Evolutionary conservation across 2,797 vertebrate species (phyloP), one percentile per base, ranked within the genome.

Genomic region (Menidia menidia): DNA sequence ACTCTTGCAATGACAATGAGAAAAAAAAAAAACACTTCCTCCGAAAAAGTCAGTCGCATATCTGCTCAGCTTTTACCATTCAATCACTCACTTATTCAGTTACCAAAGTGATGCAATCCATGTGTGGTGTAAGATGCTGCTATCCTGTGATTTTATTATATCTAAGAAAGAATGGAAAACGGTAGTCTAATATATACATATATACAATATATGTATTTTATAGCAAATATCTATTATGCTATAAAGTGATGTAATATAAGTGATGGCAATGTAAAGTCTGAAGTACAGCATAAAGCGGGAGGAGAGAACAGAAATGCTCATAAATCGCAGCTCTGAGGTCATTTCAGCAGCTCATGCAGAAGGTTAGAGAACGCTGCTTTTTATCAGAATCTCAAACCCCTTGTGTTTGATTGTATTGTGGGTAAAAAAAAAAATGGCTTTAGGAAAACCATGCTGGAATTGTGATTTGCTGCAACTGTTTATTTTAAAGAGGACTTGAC

Each of bases 81-180:
- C 84, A 87, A 67, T 88, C 86, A 91, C 74, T 89, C 84, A 78
- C 77, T 88, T 80, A 69, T 89, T 91, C 90, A 91, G 88, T 89
- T 91, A 93, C 93, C 94, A 94, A 94, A 94, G 93, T 89, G 87
- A 93, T 94, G 90, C 92, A 92, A 92, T 92, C 86, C 88, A 86
- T 84, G 87, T 91, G 89, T 93, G 93, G 91, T 93, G 89, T 92
- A 93, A 92, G 90, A 93, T 94, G 94, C 94, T 95, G 94, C 94
- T 95, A 94, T 94, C 93, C 92, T 94, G 87, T 94, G 86, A 93
- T 92, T 92, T 89, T 87, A 85, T 87, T 88, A 77, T 91, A 88
- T 90, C 88, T 87, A 75, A 81, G 80, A 89, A 90, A 93, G 87
- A 92, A 91, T 89, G 86, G 84, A 93, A 90, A 90, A 90, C 90